Conservation (phyloP, 2,113 vertebrate genomes). For the Neodontobutis hainanensis region DNA sequence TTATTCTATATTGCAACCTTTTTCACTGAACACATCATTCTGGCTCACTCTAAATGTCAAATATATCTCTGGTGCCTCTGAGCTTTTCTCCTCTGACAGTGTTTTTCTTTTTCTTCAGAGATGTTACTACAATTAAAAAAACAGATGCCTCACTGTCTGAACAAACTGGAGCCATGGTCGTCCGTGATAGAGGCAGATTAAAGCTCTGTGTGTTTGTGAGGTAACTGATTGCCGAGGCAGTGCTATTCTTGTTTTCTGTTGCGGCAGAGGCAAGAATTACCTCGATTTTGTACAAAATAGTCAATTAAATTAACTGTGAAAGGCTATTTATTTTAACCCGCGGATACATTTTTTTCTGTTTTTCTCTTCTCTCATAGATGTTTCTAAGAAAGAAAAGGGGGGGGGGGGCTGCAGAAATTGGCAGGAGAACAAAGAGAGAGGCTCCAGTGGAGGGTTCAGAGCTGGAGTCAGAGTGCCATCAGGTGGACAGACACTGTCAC, state of each 20-base stretch:
- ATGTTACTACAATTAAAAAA: slow-evolving; percentile 56
- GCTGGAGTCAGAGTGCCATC: slow-evolving; percentile 80
- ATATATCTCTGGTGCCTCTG: slow-evolving; percentile 28
- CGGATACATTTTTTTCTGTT: slow-evolving; percentile 77
- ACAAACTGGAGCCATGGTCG: slow-evolving; percentile 59
- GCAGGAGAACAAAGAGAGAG: slow-evolving; percentile 79
- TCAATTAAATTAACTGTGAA: slow-evolving; percentile 85
- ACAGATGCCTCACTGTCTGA: slow-evolving; percentile 54
- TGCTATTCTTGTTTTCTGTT: slow-evolving; percentile 79
- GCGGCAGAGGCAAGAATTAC: slow-evolving; percentile 76
- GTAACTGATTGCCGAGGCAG: slow-evolving; percentile 68
- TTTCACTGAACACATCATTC: not conserved
- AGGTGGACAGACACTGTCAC: slow-evolving; percentile 54
- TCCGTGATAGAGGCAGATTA: slow-evolving; percentile 66
- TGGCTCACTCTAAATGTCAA: slow-evolving; percentile 11
- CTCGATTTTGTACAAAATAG: slow-evolving; percentile 82
- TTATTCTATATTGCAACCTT: not conserved
- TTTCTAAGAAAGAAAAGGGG: slow-evolving; percentile 49
- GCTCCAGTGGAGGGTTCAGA: slow-evolving; percentile 22
- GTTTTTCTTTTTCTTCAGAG: slow-evolving; percentile 18
- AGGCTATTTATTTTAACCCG: slow-evolving; percentile 84
- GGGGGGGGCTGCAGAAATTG: slow-evolving; percentile 53
- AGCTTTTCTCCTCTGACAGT: slow-evolving; percentile 14
- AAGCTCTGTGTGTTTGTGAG: slow-evolving; percentile 64
- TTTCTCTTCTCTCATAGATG: slow-evolving; percentile 65